Evolutionary conservation across 2,888 invertebrate genomes (phyloP), one percentile per base, ranked within the genome.

Genomic region (Drosophila multiciliata): DNA sequence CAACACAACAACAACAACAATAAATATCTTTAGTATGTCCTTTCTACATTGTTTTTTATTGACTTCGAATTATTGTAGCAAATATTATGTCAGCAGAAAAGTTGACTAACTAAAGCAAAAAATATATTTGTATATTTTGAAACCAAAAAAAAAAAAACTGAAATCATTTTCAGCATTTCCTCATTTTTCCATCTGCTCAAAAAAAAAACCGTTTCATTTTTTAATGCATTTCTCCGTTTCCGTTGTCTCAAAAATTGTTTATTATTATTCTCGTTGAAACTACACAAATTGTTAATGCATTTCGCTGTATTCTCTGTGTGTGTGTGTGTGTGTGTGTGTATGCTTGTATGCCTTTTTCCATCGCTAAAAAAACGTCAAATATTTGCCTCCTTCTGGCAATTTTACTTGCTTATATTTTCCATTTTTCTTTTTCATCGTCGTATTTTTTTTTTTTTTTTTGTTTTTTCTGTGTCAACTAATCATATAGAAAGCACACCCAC

Each of bases 401-500:
- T 72, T 61, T 50, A 20, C 52, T 75, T 67, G 67, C 75, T 66
- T 55, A 64, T 80, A 49, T 75, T 76, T 69, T 52, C 54, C 66
- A 74, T 73, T 74, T 60, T 55, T 26, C 54, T 67, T 54, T 17
- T 38, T 38, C n/a, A 8, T 29, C n/a, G 33, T 23, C 38, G n/a
- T 32, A 12, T 38, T 63, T 36, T 32, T 12, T 75, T 32, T 75
- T 32, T 48, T 17, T 38, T 23, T 49, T 26, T n/a, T 23, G 15
- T 42, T 57, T 52, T 35, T 52, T 69, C 83, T 80, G 69, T 86
- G 83, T 87, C 87, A 89, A 84, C 83, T 84, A 84, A 84, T 84
- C 83, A 89, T 84, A 83, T 83, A 89, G 78, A 89, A 89, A 89
- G 83, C 80, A 63, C 35, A 23, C 20, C 50, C 36, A 0, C 29